A percentile compares a stretch with the other conserved stretches of the same genome.
phyloP scores from a whole-genome alignment of 2,888 invertebrate genomes.

The Cheilosia grossa region DNA sequence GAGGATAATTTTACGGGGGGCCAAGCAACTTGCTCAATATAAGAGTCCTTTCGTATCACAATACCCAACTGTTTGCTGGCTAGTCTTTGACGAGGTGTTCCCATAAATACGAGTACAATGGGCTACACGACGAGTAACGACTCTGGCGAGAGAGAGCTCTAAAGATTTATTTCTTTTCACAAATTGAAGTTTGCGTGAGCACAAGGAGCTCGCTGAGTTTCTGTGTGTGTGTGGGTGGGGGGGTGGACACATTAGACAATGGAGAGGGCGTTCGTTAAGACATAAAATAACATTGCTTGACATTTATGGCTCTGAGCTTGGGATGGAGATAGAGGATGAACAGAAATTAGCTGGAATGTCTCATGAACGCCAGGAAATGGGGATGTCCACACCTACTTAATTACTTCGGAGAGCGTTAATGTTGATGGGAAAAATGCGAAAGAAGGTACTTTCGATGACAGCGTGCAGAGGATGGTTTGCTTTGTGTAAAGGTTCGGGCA shows the following conservation, averaged over 20 bases:
- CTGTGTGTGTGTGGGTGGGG: neutral
- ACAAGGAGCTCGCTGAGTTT: constrained; percentile 37
- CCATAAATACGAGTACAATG: constrained; percentile 77
- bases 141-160: constrained; percentile 68
- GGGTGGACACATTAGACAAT: constrained; percentile 69
- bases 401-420: constrained; percentile 39
- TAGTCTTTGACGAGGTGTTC: constrained; percentile 79
- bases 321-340: constrained; percentile 6
- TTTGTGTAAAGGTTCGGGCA: neutral
- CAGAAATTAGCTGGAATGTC: constrained; percentile 63
- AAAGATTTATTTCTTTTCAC: constrained; percentile 77
- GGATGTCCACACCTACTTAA: constrained; percentile 71
- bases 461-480: neutral
- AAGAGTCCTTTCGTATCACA: constrained; percentile 57
- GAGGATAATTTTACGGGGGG: constrained; percentile 45
- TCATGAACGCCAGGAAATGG: constrained; percentile 57
- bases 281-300: constrained; percentile 78
- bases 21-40: constrained; percentile 32
- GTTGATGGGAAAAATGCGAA: constrained; percentile 26
- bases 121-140: constrained; percentile 43
- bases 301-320: constrained; percentile 76
- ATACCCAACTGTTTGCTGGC: constrained; percentile 24
- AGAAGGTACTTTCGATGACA: constrained; percentile 12
- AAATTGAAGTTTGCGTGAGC: constrained; percentile 76
- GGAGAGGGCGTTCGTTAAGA: constrained; percentile 74